Percentiles rank a stretch among this genome's conserved stretches.
phyloP scores from a whole-genome alignment of 2,797 vertebrate species.

The Notamacropus eugenii region DNA sequence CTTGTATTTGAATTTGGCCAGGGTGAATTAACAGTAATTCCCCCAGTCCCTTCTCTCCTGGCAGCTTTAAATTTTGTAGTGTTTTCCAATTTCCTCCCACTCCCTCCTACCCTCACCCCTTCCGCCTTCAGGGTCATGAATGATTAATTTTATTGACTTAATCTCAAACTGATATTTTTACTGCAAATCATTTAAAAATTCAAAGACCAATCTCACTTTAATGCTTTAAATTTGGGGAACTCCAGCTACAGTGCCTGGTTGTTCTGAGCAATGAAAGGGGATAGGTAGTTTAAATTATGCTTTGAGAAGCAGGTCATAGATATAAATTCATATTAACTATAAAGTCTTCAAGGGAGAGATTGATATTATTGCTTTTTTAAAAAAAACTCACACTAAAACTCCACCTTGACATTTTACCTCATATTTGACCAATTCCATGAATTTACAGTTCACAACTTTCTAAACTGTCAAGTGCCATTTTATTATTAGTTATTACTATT shows the following conservation, averaged over 20 bases:
- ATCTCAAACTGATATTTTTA: constrained; percentile 81
- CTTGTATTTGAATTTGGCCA: constrained; percentile 83
- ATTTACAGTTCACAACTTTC: constrained; percentile 14
- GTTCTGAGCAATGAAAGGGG: constrained; percentile 46
- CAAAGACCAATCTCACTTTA: constrained; percentile 77
- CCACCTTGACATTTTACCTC: constrained; percentile 37
- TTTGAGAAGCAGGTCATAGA: constrained; percentile 67
- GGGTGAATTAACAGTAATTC: constrained; percentile 77
- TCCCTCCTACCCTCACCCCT: constrained; percentile 21
- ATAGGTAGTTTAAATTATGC: constrained; percentile 48
- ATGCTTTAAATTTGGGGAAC: constrained; percentile 78
- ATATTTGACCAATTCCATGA: constrained; percentile 58
- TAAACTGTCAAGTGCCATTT: background rate
- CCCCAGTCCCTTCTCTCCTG: constrained; percentile 73
- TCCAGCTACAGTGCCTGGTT: constrained; percentile 49
- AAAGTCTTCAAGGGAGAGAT: constrained; percentile 44
- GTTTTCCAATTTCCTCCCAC: constrained; percentile 66
- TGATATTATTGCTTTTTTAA: constrained; percentile 54
- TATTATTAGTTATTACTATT: constrained; percentile 43
- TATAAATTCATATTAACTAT: constrained; percentile 65
- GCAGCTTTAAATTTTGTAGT: constrained; percentile 78
- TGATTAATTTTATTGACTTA: constrained; percentile 84
- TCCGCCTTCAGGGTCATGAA: constrained; percentile 68
- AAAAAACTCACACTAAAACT: constrained; percentile 56
- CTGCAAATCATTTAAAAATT: constrained; percentile 78